phyloP scores from a whole-genome alignment of 2,797 vertebrate genomes.

The Enteromius unitaeniatus region DNA sequence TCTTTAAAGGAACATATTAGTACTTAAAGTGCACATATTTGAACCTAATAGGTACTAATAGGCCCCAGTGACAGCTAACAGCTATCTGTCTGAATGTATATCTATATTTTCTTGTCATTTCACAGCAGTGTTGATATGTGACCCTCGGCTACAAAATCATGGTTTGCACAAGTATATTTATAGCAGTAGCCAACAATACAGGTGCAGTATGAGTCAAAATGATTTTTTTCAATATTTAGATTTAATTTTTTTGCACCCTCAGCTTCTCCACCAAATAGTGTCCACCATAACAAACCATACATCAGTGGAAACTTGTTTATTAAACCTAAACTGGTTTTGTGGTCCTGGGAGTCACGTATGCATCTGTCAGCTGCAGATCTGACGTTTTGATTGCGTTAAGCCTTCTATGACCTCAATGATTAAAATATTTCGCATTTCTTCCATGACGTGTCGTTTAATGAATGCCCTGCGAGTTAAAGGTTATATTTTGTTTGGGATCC shows the following conservation, averaged over 20 bases:
- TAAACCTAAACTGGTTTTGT: no score
- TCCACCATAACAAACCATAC: not conserved
- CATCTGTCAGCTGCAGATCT: not conserved
- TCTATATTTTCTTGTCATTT: not conserved
- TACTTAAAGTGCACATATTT: no score
- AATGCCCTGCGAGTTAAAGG: not conserved
- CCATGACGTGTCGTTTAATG: not conserved
- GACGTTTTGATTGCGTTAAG: not conserved
- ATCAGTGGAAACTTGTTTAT: not conserved
- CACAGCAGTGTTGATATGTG: not conserved
- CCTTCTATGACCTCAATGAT: not conserved
- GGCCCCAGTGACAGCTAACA: no score
- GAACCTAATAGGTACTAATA: no score
- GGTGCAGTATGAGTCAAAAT: no score
- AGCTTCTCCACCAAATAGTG: no score
- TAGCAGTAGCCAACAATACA: no score
- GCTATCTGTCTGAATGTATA: not conserved
- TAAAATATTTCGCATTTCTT: not conserved
- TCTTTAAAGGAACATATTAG: no score
- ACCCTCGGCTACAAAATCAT: no score
- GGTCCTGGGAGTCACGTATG: not conserved
- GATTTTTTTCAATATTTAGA: not conserved
- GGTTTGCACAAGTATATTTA: no score
- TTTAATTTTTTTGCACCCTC: not conserved
- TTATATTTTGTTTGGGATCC: constrained; percentile 9